Evolutionary conservation across 2,797 vertebrate species (phyloP), one percentile per base, ranked within the genome.

Genomic region (Gymnothorax reevesii): DNA sequence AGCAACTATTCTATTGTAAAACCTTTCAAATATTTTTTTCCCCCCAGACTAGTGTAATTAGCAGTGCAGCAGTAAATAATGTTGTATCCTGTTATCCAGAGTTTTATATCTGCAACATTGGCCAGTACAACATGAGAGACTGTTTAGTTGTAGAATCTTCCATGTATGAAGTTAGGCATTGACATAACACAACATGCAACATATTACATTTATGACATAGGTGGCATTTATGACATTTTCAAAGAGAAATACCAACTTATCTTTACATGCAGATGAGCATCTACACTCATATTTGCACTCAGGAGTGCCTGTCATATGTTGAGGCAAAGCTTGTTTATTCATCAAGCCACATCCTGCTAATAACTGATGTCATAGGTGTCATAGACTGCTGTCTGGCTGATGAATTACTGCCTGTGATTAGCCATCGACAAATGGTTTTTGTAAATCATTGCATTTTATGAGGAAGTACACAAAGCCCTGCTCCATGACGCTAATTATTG

Each of bases 401-500:
- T 8, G 52, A 3, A 54, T 80, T 27, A 54, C 55, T 55, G 25
- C 77, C 77, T 80, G 15, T 22, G 49, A 55, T 10, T 55, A 54
- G 77, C 55, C 17, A 54, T 80, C 17, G 4, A 17, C 73, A 77
- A 77, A 80, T 20, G 55, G 49, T 27, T 7, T 80, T 80, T 54
- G 42, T 42, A 79, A 42, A 73, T 27, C 71, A 42, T 33, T 73
- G 33, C 42, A 52, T 49, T 49, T 6, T 77, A 77, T 77, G 73
- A 49, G 73, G 73, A 77, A 77, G 27, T 4, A 73, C 15, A 73
- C 15, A 42, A 17, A 42, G 25, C 25, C 27, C 71, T 73, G 71
- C 13, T 73, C 73, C 73, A 77, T 77, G 33, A 77, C 33, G 52
- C 52, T 42, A 42, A 4, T 77, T 77, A 77, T 77, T 77, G 73